Conservation (phyloP, 2,113 vertebrate genomes). For the Synchiropus splendidus region DNA sequence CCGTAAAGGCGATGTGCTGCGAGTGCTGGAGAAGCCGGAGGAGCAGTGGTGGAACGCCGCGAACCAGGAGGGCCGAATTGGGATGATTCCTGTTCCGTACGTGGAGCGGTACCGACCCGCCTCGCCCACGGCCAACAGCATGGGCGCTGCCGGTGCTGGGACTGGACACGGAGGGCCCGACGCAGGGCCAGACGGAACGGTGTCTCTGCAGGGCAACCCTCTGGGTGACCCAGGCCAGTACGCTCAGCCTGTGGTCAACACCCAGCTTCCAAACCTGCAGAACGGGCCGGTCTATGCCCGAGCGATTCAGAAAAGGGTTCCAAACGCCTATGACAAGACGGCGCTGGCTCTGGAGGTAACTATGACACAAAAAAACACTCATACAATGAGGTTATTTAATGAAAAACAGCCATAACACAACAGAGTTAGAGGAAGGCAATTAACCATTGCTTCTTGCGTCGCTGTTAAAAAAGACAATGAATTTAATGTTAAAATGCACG, state of each 20-base stretch:
- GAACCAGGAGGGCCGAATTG: conserved; percentile 83
- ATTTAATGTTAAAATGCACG: no score
- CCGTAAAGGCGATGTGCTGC: conserved; percentile 95
- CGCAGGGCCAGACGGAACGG: conserved; percentile 84
- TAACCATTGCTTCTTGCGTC: no score
- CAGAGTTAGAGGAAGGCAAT: no score
- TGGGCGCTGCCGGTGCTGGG: conserved; percentile 45
- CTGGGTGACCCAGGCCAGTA: conserved; percentile 93
- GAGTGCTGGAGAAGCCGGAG: conserved; percentile 92
- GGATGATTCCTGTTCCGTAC: conserved; percentile 98
- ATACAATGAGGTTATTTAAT: no score
- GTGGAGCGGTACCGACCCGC: conserved; percentile 92
- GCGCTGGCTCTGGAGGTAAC: conserved; percentile 96
- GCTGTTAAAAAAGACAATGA: no score
- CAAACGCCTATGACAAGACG: conserved; percentile 99
- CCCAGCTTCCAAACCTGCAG: conserved; percentile 95
- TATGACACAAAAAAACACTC: no score
- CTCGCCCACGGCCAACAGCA: conserved; percentile 63
- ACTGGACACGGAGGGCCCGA: conserved; percentile 28
- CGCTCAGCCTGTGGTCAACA: conserved; percentile 80
- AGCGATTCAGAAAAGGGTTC: conserved; percentile 98
- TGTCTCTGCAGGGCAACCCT: conserved; percentile 65
- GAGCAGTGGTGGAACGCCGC: conserved; percentile 99
- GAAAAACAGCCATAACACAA: no score
- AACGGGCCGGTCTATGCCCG: conserved; percentile 95